These are phyloP conservation scores for Tyria jacobaeae DNA, from an alignment of 2,888 invertebrate genomes.

Conservation along the genomic window DNA sequence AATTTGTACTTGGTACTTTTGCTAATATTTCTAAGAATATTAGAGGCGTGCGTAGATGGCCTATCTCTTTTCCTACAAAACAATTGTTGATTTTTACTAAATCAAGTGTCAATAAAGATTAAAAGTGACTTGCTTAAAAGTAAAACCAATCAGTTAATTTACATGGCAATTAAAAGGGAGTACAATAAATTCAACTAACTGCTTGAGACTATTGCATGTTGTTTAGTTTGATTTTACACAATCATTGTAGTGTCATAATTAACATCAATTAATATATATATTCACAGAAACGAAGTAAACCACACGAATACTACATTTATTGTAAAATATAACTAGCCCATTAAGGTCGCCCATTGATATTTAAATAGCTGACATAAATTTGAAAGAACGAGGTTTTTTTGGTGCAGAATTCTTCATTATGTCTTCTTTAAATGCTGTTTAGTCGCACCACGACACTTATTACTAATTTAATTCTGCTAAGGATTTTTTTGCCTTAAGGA, in stretches of 20 bases:
- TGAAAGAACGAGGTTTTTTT: slow-evolving; percentile 20
- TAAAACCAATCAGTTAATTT: not conserved
- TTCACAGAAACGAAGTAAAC: slow-evolving; percentile 12
- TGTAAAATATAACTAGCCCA: slow-evolving; percentile 11
- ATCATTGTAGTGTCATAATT: not conserved
- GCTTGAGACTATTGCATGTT: slow-evolving; percentile 11
- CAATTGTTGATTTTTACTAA: no score
- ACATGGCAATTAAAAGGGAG: not conserved
- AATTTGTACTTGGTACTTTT: not conserved
- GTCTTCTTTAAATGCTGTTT: slow-evolving; percentile 17
- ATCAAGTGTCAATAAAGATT: no score
- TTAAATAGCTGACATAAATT: slow-evolving; percentile 22
- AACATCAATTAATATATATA: slow-evolving; percentile 5
- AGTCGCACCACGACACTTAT: slow-evolving; percentile 13
- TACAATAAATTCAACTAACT: not conserved
- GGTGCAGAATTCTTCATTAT: slow-evolving; percentile 21
- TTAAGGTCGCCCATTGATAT: slow-evolving; percentile 16
- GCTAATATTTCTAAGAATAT: not conserved
- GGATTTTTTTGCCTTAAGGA: not conserved
- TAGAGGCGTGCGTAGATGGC: no score
- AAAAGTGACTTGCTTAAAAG: not conserved
- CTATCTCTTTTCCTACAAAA: no score
- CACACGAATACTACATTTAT: slow-evolving; percentile 16
- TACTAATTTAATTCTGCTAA: slow-evolving; percentile 10
- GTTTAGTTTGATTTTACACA: not conserved